A percentile compares a stretch with the other conserved stretches of the same genome.
These are phyloP conservation scores for Drosophila busckii DNA, from an alignment of 1,140 invertebrate species.

Conservation along the genomic window DNA sequence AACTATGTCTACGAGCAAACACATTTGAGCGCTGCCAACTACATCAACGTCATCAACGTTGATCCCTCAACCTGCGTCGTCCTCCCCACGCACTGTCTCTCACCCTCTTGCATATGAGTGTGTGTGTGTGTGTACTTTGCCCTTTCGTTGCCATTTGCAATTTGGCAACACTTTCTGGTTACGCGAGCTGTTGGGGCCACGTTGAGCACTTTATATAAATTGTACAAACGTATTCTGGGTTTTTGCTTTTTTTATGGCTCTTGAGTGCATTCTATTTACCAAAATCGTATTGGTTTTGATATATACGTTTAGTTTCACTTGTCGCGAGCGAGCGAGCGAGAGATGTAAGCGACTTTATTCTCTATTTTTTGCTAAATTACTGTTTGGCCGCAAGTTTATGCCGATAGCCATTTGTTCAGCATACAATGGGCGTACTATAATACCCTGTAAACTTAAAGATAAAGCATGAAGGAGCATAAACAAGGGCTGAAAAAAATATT, in stretches of 20 bases:
- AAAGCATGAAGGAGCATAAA: not conserved
- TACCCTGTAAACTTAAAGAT: constrained; percentile 6
- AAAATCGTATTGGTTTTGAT: constrained; percentile 58
- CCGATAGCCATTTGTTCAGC: constrained; percentile 31
- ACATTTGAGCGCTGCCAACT: constrained; percentile 41
- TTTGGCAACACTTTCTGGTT: constrained; percentile 75
- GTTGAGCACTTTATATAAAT: constrained; percentile 74
- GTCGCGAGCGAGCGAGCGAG: constrained; percentile 1
- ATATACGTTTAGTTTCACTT: constrained; percentile 32
- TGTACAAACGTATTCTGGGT: constrained; percentile 54
- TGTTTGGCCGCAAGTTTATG: constrained; percentile 68
- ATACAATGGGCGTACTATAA: constrained; percentile 5
- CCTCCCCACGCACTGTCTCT: constrained; percentile 53
- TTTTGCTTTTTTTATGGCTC: constrained; percentile 49
- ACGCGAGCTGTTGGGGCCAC: constrained; percentile 42
- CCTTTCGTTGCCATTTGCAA: constrained; percentile 47
- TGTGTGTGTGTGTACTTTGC: too few species aligned
- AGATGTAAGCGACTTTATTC: constrained; percentile 60
- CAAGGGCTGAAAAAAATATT: too few species aligned
- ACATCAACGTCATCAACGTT: constrained; percentile 51
- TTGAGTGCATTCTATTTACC: constrained; percentile 45
- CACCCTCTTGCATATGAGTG: too few species aligned
- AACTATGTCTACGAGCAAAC: constrained; percentile 30
- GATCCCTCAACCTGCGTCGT: constrained; percentile 10
- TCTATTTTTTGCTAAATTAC: constrained; percentile 77